Conservation (phyloP, 2,888 invertebrate genomes). For the Aphidius colemani region DNA sequence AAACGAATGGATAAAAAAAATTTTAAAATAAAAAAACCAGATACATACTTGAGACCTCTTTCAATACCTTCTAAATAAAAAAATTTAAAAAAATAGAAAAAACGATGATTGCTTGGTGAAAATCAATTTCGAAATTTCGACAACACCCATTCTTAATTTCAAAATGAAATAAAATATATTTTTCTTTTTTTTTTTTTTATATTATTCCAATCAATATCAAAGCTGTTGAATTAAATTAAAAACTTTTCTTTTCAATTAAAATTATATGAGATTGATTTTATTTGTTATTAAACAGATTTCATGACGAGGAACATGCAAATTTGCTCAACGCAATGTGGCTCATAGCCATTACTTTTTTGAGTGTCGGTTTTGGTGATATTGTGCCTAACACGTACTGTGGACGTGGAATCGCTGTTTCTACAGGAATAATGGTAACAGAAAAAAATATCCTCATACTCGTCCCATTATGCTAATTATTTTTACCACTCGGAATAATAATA, state of each 20-base stretch:
- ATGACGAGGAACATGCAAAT: slow-evolving; percentile 98
- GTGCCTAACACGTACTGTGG: slow-evolving; percentile 99
- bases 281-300: slow-evolving; percentile 72
- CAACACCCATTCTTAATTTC: too few relatives aligned
- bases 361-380: slow-evolving; percentile 99
- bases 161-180: too few relatives aligned
- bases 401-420: slow-evolving; percentile 97
- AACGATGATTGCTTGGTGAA: too few relatives aligned
- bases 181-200: too few relatives aligned
- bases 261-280: slow-evolving; percentile 1
- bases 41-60: background rate
- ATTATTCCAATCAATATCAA: too few relatives aligned
- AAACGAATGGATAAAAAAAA: background rate
- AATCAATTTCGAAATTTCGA: too few relatives aligned
- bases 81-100: background rate
- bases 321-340: slow-evolving; percentile 99
- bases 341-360: slow-evolving; percentile 99
- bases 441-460: background rate
- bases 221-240: too few relatives aligned
- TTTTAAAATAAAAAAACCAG: background rate
- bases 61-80: background rate
- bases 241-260: too few relatives aligned
- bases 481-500: background rate
- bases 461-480: slow-evolving; percentile 5
- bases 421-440: slow-evolving; percentile 96